Percentiles rank a stretch among this genome's conserved stretches.
Conservation (phyloP, 2,888 invertebrate genomes). For the Chorisops tibialis region DNA sequence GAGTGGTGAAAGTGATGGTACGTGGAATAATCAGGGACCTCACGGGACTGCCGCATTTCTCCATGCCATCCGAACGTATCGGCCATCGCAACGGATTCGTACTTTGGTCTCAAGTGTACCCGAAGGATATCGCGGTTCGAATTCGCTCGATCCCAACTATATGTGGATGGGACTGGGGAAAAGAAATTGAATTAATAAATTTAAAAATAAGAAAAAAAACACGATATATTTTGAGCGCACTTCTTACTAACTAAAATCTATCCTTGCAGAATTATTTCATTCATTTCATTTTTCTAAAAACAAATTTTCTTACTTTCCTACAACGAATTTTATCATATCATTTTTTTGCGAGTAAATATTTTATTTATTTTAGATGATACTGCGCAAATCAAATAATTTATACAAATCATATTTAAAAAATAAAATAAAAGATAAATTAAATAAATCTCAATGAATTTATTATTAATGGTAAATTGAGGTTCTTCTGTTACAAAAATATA, state of each 20-base stretch:
- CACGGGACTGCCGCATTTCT: constrained; percentile 48
- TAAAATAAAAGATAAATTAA: neutral
- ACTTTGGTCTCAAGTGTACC: constrained; percentile 59
- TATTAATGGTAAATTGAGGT: constrained; percentile 8
- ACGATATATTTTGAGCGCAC: no score
- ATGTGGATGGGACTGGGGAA: constrained; percentile 65
- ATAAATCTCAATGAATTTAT: neutral
- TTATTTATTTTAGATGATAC: no score
- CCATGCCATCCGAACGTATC: constrained; percentile 51
- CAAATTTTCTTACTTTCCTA: no score
- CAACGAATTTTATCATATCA: no score
- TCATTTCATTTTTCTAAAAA: no score
- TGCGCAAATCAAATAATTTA: neutral
- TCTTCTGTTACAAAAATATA: constrained; percentile 14
- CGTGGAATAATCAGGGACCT: constrained; percentile 32
- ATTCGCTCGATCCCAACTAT: constrained; percentile 63
- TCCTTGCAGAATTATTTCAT: no score
- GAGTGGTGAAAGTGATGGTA: constrained; percentile 31
- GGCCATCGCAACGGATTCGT: constrained; percentile 55
- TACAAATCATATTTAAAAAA: neutral
- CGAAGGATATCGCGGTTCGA: constrained; percentile 58
- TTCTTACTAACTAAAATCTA: no score
- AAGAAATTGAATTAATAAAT: constrained; percentile 31
- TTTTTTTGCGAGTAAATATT: no score
- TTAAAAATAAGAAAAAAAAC: no score